Evolutionary conservation across 2,888 invertebrate species (phyloP).

Genomic region (Tridacna crocea): DNA sequence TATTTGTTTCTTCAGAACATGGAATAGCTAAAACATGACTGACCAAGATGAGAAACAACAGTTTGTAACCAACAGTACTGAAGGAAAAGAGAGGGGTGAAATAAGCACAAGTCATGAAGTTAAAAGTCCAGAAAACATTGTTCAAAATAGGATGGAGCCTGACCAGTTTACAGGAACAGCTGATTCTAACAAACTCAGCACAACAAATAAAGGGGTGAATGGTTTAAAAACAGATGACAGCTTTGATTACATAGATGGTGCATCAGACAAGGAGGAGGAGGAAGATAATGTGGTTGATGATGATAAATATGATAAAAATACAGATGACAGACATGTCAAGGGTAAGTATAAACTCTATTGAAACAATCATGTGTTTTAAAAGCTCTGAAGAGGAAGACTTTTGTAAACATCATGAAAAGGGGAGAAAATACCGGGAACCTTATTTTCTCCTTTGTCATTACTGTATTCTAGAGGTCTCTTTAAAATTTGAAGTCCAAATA

Average conservation of each 20-base stretch:
- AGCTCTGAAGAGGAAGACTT: too few relatives aligned
- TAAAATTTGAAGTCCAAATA: too few relatives aligned
- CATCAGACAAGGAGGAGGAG: not conserved
- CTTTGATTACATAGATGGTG: constrained; percentile 14
- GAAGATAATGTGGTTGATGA: not conserved
- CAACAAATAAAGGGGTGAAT: not conserved
- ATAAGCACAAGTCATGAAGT: too few relatives aligned
- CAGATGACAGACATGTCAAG: constrained; percentile 15
- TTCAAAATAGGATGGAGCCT: not conserved
- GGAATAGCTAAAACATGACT: not conserved
- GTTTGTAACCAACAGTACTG: not conserved
- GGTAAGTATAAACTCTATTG: not conserved
- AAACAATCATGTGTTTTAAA: too few relatives aligned
- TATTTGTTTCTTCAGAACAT: not conserved
- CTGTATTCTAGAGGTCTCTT: too few relatives aligned
- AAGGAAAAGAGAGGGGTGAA: too few relatives aligned
- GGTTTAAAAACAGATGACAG: not conserved
- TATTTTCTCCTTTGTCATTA: too few relatives aligned
- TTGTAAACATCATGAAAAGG: too few relatives aligned
- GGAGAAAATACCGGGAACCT: too few relatives aligned
- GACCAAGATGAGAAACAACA: constrained; percentile 1
- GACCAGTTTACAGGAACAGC: too few relatives aligned
- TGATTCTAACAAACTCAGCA: too few relatives aligned
- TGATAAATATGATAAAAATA: not conserved
- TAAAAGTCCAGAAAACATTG: not conserved